Percentiles rank a stretch among this genome's conserved stretches.
These are phyloP conservation scores for Podarcis muralis DNA, from an alignment of 2,113 vertebrate species.

Conservation along the genomic window DNA sequence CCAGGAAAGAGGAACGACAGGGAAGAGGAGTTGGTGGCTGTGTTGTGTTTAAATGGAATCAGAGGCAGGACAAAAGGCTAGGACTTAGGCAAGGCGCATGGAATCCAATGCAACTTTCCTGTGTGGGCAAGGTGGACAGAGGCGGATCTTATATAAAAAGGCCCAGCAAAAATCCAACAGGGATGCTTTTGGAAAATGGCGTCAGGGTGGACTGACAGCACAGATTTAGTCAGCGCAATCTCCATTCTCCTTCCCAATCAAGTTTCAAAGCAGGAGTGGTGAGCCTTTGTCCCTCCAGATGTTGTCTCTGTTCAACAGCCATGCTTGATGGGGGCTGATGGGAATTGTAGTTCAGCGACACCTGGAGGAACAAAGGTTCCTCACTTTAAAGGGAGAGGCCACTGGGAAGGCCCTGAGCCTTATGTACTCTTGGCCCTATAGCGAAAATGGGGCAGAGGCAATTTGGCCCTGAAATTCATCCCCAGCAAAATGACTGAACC, in stretches of 20 bases:
- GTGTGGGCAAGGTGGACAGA: not conserved
- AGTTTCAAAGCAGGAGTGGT: not conserved
- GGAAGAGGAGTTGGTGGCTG: not conserved
- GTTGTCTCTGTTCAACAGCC: too few species aligned
- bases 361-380: too few species aligned
- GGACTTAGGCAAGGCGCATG: not conserved
- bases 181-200: not conserved
- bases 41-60: not conserved
- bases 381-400: not conserved
- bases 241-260: not conserved
- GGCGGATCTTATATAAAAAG: not conserved
- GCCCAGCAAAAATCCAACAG: not conserved
- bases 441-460: not conserved
- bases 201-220: not conserved
- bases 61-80: not conserved
- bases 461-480: not conserved
- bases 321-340: too few species aligned
- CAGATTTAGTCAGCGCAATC: not conserved
- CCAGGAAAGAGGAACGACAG: conserved; percentile 37
- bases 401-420: not conserved
- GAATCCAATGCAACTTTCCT: not conserved
- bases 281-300: too few species aligned
- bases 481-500: not conserved
- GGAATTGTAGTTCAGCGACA: too few species aligned
- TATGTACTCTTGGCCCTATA: not conserved